phyloP scores from a whole-genome alignment of 2,797 vertebrate species.

The Neosalanx taihuensis region DNA sequence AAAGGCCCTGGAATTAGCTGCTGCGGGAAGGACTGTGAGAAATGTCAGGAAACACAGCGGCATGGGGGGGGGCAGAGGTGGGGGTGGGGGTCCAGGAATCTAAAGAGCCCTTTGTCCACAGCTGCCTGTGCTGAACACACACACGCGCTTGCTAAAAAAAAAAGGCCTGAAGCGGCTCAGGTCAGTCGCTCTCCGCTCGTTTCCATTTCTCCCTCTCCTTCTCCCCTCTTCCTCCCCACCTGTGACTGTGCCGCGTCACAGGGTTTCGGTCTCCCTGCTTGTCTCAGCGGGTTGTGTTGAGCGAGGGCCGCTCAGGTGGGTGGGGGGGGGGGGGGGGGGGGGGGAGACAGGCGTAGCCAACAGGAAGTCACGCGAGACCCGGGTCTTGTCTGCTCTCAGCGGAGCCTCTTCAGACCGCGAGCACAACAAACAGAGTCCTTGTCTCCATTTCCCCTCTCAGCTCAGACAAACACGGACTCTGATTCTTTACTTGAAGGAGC shows the following conservation, averaged over 20 bases:
- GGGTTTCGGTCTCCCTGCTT: not conserved
- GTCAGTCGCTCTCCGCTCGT: not conserved
- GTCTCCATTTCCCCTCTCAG: too few species aligned
- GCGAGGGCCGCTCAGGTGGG: too few species aligned
- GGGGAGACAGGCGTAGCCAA: too few species aligned
- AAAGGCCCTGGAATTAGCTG: conserved; percentile 48
- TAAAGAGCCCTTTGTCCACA: conserved; percentile 37
- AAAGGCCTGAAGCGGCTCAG: not conserved
- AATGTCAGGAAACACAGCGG: conserved; percentile 24
- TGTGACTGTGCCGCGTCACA: not conserved
- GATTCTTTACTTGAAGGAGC: conserved; percentile 41
- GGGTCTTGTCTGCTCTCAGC: too few species aligned
- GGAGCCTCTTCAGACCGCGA: not conserved
- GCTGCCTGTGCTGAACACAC: conserved; percentile 34
- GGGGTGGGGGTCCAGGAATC: conserved; percentile 8
- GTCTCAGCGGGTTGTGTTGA: not conserved
- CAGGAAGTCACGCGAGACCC: too few species aligned
- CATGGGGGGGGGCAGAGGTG: not conserved
- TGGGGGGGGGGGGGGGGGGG: too few species aligned
- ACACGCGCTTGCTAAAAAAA: conserved; percentile 13
- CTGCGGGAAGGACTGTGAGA: conserved; percentile 28
- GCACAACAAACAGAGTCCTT: not conserved
- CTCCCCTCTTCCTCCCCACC: not conserved
- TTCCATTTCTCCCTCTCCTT: too few species aligned
- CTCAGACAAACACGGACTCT: not conserved